Evolutionary conservation across 2,888 invertebrate species (phyloP).

Genomic region (Polydrusus tereticollis): DNA sequence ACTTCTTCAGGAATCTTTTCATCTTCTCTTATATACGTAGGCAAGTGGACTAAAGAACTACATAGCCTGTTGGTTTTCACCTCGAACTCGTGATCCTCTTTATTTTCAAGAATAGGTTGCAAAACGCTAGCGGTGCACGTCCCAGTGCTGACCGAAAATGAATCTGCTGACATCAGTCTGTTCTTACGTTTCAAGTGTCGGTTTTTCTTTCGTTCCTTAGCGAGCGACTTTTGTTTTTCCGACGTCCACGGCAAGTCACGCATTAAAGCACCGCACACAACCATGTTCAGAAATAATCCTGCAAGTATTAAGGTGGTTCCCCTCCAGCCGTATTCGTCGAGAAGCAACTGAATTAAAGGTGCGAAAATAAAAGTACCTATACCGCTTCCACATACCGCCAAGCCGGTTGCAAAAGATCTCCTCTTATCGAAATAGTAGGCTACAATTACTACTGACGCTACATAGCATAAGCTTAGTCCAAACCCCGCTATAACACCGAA

Average conservation of each 20-base stretch:
- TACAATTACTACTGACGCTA: slow-evolving; percentile 91
- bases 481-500: slow-evolving; percentile 89
- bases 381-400: slow-evolving; percentile 89
- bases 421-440: slow-evolving; percentile 91
- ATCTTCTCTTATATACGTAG: slow-evolving; percentile 84
- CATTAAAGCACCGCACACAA: slow-evolving; percentile 86
- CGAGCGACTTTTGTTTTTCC: slow-evolving; percentile 73
- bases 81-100: slow-evolving; percentile 56
- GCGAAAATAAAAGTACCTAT: slow-evolving; percentile 91
- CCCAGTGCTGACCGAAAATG: slow-evolving; percentile 78
- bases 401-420: slow-evolving; percentile 86
- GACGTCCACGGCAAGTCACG: slow-evolving; percentile 80
- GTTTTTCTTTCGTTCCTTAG: slow-evolving; percentile 74
- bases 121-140: slow-evolving; percentile 74
- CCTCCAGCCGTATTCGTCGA: slow-evolving; percentile 86
- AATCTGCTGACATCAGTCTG: slow-evolving; percentile 76
- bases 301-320: slow-evolving; percentile 86
- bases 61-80: slow-evolving; percentile 71
- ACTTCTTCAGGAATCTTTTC: slow-evolving; percentile 84
- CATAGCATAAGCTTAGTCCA: slow-evolving; percentile 88
- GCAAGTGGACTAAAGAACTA: slow-evolving; percentile 86
- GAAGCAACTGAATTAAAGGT: slow-evolving; percentile 80
- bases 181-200: slow-evolving; percentile 71
- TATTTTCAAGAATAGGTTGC: slow-evolving; percentile 69
- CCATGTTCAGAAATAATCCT: slow-evolving; percentile 84